These are phyloP conservation scores for Bombus breviceps DNA, from an alignment of 1,140 invertebrate species.

Conservation along the genomic window DNA sequence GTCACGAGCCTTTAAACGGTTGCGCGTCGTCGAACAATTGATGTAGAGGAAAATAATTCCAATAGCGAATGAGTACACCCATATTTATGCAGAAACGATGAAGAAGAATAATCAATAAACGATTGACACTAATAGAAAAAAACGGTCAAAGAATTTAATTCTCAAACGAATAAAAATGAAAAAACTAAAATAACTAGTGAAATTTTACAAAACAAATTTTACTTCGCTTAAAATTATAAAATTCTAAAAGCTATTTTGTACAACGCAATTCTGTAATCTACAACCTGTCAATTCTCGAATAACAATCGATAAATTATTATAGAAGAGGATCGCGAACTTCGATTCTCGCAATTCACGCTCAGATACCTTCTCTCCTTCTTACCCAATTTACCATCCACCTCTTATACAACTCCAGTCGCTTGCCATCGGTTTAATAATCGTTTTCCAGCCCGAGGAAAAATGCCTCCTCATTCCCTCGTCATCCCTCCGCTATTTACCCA, in stretches of 20 bases:
- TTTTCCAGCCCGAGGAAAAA: not conserved
- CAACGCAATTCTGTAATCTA: too few species aligned
- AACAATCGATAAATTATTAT: not conserved
- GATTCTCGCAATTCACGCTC: not conserved
- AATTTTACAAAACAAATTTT: too few species aligned
- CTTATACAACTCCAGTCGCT: not conserved
- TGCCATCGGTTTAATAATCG: not conserved
- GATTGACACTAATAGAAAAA: not conserved
- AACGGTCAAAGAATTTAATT: too few species aligned
- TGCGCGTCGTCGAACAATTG: not conserved
- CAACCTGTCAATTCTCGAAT: not conserved
- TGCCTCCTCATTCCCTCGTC: not conserved
- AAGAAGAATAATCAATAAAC: not conserved
- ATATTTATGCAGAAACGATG: not conserved
- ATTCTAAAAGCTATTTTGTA: too few species aligned
- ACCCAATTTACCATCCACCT: not conserved
- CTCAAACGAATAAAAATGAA: too few species aligned
- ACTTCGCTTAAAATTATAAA: too few species aligned
- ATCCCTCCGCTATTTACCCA: slow-evolving; percentile 31
- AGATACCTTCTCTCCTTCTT: not conserved
- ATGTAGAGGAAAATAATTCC: slow-evolving; percentile 1
- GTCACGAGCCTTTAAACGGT: not conserved
- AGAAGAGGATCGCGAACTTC: not conserved
- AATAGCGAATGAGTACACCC: not conserved
- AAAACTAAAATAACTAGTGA: too few species aligned